phyloP scores from a whole-genome alignment of 1,140 invertebrate genomes.

The Leptopilina boulardi region DNA sequence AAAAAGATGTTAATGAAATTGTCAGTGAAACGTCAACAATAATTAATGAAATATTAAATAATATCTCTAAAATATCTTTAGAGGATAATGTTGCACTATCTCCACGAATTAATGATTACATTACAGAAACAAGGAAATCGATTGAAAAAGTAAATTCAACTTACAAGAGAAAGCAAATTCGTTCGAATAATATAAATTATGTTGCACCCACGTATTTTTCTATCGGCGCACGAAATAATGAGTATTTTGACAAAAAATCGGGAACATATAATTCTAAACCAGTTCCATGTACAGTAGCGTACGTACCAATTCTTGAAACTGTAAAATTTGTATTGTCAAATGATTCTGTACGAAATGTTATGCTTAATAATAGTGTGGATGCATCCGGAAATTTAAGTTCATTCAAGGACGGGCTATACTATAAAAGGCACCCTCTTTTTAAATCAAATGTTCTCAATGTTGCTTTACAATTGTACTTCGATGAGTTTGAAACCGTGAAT shows the following conservation, averaged over 20 bases:
- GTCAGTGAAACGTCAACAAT: not conserved
- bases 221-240: not conserved
- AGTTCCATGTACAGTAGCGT: constrained; percentile 25
- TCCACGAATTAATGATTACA: not conserved
- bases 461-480: constrained; percentile 43
- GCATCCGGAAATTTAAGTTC: no score
- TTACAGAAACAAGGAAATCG: not conserved
- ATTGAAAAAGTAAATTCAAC: not conserved
- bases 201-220: no score
- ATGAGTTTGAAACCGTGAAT: not conserved
- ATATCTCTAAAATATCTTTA: not conserved
- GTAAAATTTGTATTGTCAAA: constrained; percentile 31
- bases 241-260: constrained; percentile 2
- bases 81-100: not conserved
- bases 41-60: not conserved
- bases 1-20: not conserved
- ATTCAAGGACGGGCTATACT: no score
- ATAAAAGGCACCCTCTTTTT: constrained; percentile 35
- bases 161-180: no score
- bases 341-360: not conserved
- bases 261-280: constrained; percentile 19
- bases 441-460: constrained; percentile 5
- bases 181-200: no score
- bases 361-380: not conserved
- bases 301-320: constrained; percentile 37